Percentiles rank a stretch among this genome's conserved stretches.
These are phyloP conservation scores for Bradynema listronoti DNA, from an alignment of 1,140 invertebrate species.

Conservation along the genomic window DNA sequence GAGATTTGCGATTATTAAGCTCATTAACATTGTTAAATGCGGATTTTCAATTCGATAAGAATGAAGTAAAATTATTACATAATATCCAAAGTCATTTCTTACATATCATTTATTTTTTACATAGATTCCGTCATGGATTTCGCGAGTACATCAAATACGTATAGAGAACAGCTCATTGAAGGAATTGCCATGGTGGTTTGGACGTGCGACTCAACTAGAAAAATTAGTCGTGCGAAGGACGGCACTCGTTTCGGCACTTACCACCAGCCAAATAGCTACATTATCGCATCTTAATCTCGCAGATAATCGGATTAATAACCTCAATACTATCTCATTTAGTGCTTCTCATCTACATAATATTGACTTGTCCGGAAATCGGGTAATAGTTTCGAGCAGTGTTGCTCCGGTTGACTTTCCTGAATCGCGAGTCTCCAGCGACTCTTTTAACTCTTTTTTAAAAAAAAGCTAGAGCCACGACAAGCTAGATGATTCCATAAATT, in stretches of 20 bases:
- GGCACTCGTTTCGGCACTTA: not conserved
- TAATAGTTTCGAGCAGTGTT: too few species aligned
- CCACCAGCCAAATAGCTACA: not conserved
- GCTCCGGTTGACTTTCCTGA: too few species aligned
- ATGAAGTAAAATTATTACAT: too few species aligned
- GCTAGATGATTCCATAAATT: too few species aligned
- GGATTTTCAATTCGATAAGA: conserved; percentile 3
- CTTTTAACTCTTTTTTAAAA: too few species aligned
- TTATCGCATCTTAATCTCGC: not conserved
- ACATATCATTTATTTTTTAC: not conserved
- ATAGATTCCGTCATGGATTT: not conserved
- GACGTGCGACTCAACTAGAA: not conserved
- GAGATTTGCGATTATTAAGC: conserved; percentile 2
- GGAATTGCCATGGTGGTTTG: conserved; percentile 1
- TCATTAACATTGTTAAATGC: not conserved
- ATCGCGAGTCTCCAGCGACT: too few species aligned
- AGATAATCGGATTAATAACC: conserved; percentile 16
- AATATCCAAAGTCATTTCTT: too few species aligned
- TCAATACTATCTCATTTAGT: conserved; percentile 18
- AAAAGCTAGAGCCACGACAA: too few species aligned
- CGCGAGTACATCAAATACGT: not conserved
- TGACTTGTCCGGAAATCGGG: conserved; percentile 25
- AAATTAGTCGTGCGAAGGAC: not conserved
- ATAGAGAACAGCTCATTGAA: conserved; percentile 3
- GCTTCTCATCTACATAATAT: conserved; percentile 15